Evolutionary conservation across 2,888 invertebrate species (phyloP).

Genomic region (Callimorpha dominula): DNA sequence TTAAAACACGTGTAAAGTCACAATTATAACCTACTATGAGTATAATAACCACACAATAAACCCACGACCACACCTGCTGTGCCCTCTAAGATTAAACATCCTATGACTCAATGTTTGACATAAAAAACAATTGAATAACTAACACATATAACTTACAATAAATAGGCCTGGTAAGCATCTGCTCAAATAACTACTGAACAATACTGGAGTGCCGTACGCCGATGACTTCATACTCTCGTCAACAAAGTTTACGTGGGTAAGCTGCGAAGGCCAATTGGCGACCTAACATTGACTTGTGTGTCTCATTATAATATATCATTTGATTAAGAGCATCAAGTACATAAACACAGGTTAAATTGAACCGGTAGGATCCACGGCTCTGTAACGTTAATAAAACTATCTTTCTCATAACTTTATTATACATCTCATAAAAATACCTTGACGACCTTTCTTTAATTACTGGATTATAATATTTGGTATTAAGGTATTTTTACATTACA

Average conservation of each 20-base stretch:
- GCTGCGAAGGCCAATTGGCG: slow-evolving; percentile 43
- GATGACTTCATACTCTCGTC: slow-evolving; percentile 50
- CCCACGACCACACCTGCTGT: slow-evolving; percentile 11
- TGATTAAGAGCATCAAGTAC: background rate
- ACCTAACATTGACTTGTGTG: slow-evolving; percentile 42
- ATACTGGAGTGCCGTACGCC: slow-evolving; percentile 11
- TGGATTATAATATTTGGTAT: too few relatives aligned
- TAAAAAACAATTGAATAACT: slow-evolving; percentile 32
- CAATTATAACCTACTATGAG: background rate
- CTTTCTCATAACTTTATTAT: too few relatives aligned
- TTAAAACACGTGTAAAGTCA: slow-evolving; percentile 4
- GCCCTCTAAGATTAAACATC: slow-evolving; percentile 7
- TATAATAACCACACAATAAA: slow-evolving; percentile 2
- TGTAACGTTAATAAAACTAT: too few relatives aligned
- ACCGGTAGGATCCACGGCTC: background rate
- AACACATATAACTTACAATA: slow-evolving; percentile 23
- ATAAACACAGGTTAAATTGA: background rate
- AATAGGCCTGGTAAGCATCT: slow-evolving; percentile 50
- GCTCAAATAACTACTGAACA: slow-evolving; percentile 45
- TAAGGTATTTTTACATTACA: too few relatives aligned
- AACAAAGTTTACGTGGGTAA: slow-evolving; percentile 28
- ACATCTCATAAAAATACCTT: too few relatives aligned
- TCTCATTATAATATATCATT: slow-evolving; percentile 4
- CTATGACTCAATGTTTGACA: slow-evolving; percentile 32
- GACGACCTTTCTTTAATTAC: too few relatives aligned